These are phyloP conservation scores for Trachelus tabidus DNA, from an alignment of 2,888 invertebrate species.

Conservation along the genomic window DNA sequence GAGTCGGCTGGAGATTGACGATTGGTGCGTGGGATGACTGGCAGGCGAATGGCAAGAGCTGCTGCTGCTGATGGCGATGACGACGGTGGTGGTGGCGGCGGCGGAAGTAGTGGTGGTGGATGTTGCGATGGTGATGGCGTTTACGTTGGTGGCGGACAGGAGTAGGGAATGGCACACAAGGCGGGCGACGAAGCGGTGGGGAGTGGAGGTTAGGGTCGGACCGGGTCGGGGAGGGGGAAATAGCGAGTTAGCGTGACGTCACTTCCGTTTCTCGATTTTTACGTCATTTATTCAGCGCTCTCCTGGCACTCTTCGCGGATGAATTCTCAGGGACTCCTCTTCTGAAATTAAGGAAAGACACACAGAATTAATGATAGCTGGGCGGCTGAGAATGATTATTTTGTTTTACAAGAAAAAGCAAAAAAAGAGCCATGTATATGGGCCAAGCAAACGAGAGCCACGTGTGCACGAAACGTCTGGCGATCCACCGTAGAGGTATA, in stretches of 20 bases:
- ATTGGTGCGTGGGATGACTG: neutral
- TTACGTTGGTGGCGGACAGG: neutral
- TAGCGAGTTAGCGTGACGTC: slow-evolving; percentile 62
- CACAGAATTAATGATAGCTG: neutral
- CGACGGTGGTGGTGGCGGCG: neutral
- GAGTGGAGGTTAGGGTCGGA: slow-evolving; percentile 25
- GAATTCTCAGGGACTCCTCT: slow-evolving; percentile 47
- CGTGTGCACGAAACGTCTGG: neutral
- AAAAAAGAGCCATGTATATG: slow-evolving; percentile 6
- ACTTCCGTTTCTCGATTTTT: slow-evolving; percentile 61
- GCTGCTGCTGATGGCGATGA: neutral
- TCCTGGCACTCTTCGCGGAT: slow-evolving; percentile 58
- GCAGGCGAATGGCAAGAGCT: neutral
- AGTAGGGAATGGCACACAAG: slow-evolving; percentile 25
- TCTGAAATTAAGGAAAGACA: slow-evolving; percentile 58
- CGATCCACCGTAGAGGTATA: neutral
- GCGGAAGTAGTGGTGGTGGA: neutral
- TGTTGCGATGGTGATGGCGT: neutral
- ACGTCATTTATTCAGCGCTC: slow-evolving; percentile 64
- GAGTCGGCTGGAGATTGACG: neutral
- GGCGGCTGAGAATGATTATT: neutral
- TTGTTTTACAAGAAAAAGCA: neutral
- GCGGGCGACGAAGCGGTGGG: slow-evolving; percentile 41
- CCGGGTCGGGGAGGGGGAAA: slow-evolving; percentile 36
- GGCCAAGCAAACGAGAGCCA: neutral